Conservation (phyloP, 2,888 invertebrate species). For the Monopis laevigella region DNA sequence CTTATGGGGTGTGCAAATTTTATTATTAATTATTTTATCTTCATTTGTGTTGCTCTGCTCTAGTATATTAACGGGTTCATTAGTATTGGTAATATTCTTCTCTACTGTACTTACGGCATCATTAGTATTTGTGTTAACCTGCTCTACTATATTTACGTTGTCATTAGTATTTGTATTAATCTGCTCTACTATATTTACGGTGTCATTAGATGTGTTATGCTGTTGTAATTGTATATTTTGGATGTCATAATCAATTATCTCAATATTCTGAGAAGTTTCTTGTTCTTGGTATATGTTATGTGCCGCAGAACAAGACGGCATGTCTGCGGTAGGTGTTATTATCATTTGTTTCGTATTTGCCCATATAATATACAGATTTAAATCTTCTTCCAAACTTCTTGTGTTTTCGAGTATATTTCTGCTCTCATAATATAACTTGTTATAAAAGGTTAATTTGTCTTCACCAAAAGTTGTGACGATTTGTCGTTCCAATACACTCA, state of each 20-base stretch:
- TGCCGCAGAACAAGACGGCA: too few species aligned
- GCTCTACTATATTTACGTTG: too few species aligned
- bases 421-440: slow-evolving; percentile 18
- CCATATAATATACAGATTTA: slow-evolving; percentile 16
- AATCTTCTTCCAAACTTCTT: slow-evolving; percentile 13
- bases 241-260: too few species aligned
- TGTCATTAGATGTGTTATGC: slow-evolving; percentile 13
- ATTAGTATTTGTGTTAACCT: too few species aligned
- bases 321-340: slow-evolving; percentile 4
- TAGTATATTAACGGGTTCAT: too few species aligned
- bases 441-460: slow-evolving; percentile 20
- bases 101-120: too few species aligned
- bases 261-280: too few species aligned
- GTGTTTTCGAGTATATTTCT: slow-evolving; percentile 10
- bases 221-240: slow-evolving; percentile 19
- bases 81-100: too few species aligned
- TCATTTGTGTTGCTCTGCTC: too few species aligned
- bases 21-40: background rate
- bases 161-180: too few species aligned
- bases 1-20: slow-evolving; percentile 2
- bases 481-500: slow-evolving; percentile 20
- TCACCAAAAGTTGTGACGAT: slow-evolving; percentile 17
- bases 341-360: slow-evolving; percentile 16
- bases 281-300: too few species aligned
- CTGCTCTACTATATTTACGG: too few species aligned